Conservation (phyloP, 2,797 vertebrate species). For the Bradypus variegatus region DNA sequence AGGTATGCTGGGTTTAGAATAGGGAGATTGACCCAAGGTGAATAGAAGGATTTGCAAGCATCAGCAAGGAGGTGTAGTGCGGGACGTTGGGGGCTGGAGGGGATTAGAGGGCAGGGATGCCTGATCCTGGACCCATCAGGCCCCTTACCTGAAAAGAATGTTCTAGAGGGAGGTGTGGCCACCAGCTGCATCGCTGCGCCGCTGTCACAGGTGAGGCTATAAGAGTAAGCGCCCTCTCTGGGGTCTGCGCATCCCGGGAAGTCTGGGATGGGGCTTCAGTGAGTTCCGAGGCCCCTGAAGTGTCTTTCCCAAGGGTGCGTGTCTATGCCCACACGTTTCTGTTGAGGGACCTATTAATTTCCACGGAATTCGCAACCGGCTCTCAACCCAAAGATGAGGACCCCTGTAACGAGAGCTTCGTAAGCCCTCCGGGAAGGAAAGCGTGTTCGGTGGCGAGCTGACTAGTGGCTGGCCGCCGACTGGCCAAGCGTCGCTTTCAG, state of each 20-base stretch:
- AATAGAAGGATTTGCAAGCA: not conserved
- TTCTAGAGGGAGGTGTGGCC: not conserved
- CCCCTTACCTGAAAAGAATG: not conserved
- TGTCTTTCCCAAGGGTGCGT: not conserved
- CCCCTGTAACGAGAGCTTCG: no score
- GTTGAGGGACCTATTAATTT: no score
- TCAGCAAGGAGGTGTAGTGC: not conserved
- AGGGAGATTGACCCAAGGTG: not conserved
- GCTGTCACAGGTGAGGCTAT: not conserved
- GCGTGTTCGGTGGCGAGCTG: not conserved
- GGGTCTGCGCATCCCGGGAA: not conserved
- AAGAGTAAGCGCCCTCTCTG: no score
- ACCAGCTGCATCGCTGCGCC: accelerated
- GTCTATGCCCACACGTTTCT: not conserved
- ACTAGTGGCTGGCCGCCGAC: not conserved
- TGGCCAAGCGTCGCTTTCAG: no score
- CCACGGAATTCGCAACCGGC: not conserved
- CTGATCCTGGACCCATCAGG: not conserved
- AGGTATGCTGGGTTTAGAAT: not conserved
- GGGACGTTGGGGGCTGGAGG: not conserved
- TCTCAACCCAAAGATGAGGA: no score
- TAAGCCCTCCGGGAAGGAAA: no score
- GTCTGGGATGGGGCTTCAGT: not conserved
- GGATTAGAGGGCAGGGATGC: no score
- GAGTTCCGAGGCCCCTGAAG: not conserved